Percentiles rank a stretch among this genome's conserved stretches.
phyloP scores from a whole-genome alignment of 2,888 invertebrate species.

The Ceraclea dissimilis region DNA sequence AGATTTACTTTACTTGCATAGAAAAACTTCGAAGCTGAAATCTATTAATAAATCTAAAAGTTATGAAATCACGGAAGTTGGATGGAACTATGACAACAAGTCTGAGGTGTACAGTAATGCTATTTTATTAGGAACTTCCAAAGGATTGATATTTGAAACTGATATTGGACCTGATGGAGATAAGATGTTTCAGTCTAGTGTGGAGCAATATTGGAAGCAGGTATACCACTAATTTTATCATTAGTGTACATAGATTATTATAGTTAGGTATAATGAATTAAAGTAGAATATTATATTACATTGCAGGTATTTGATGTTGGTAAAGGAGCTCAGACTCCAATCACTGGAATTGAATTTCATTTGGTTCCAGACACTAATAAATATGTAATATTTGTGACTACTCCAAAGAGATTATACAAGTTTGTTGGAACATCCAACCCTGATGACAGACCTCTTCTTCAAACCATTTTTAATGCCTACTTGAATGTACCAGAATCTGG shows the following conservation, averaged over 20 bases:
- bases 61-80: constrained; percentile 85
- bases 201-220: constrained; percentile 80
- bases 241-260: constrained; percentile 2
- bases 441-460: constrained; percentile 73
- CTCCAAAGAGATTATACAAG: constrained; percentile 77
- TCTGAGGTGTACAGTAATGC: constrained; percentile 68
- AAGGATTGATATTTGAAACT: constrained; percentile 84
- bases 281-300: not conserved
- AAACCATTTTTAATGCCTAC: constrained; percentile 72
- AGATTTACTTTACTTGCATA: constrained; percentile 75
- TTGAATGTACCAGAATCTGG: constrained; percentile 62
- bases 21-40: constrained; percentile 68
- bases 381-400: constrained; percentile 78
- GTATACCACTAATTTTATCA: constrained; percentile 38
- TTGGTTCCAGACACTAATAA: constrained; percentile 62
- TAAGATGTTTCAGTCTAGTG: constrained; percentile 64
- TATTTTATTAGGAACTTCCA: constrained; percentile 83
- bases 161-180: constrained; percentile 78
- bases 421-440: constrained; percentile 70
- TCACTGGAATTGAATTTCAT: constrained; percentile 84
- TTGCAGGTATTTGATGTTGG: constrained; percentile 80
- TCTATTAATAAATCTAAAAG: constrained; percentile 54
- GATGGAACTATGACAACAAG: constrained; percentile 73
- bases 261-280: constrained; percentile 8
- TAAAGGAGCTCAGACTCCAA: constrained; percentile 65